Conservation (phyloP, 2,888 invertebrate species). For the Abscondita cerata region DNA sequence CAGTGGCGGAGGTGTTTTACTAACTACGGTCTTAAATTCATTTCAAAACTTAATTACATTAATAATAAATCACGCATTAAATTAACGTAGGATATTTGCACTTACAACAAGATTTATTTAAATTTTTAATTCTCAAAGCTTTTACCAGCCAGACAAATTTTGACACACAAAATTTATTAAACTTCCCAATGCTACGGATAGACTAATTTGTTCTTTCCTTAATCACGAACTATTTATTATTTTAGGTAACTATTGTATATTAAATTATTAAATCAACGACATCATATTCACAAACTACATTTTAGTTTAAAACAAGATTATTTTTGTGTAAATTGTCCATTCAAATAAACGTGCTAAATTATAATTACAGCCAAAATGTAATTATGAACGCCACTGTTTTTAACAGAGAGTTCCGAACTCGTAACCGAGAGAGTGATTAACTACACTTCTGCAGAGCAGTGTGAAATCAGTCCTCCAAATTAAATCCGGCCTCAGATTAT, state of each 20-base stretch:
- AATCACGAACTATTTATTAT: too few species aligned
- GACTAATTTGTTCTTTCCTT: too few species aligned
- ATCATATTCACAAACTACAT: too few species aligned
- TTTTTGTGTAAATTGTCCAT: too few species aligned
- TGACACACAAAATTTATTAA: not conserved
- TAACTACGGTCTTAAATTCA: constrained; percentile 1
- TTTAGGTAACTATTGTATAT: too few species aligned
- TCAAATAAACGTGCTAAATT: too few species aligned
- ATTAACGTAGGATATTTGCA: not conserved
- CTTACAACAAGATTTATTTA: not conserved
- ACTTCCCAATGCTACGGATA: too few species aligned
- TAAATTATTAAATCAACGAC: too few species aligned
- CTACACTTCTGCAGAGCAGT: constrained; percentile 61
- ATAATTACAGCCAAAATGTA: not conserved
- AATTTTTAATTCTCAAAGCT: too few species aligned
- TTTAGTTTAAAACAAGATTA: too few species aligned
- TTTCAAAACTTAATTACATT: constrained; percentile 6
- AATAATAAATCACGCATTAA: constrained; percentile 3
- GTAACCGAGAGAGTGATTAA: constrained; percentile 56
- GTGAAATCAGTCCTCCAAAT: constrained; percentile 77
- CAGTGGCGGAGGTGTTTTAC: constrained; percentile 35
- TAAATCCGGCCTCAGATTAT: constrained; percentile 76
- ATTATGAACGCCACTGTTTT: constrained; percentile 36
- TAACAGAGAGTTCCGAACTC: constrained; percentile 36
- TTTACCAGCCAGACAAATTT: too few species aligned